Evolutionary conservation across 2,888 invertebrate species (phyloP).

Genomic region (Thymelicus lineola): DNA sequence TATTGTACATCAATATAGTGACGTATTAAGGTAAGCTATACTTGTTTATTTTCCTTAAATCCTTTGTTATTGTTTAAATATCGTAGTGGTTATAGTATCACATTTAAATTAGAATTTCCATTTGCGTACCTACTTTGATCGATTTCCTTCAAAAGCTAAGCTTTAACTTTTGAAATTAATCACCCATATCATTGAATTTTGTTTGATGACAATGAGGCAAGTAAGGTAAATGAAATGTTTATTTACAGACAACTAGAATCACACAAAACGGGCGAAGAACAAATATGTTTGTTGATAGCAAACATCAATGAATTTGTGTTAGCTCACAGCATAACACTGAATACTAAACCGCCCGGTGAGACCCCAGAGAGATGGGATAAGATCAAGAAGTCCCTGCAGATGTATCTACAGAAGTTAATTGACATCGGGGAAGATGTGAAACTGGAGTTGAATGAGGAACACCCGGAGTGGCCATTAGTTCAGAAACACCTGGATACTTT

Average conservation of each 20-base stretch:
- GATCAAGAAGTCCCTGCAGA: constrained; percentile 75
- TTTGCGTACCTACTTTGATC: too few relatives aligned
- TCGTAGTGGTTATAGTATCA: too few relatives aligned
- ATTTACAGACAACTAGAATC: constrained; percentile 71
- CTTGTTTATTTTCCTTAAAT: too few relatives aligned
- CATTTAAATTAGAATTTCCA: too few relatives aligned
- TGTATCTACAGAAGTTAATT: constrained; percentile 76
- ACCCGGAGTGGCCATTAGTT: constrained; percentile 70
- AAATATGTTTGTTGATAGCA: constrained; percentile 79
- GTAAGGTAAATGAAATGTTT: neutral
- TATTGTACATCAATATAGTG: constrained; percentile 80
- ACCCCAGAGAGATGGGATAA: constrained; percentile 80
- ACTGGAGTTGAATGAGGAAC: constrained; percentile 74
- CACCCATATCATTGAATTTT: neutral
- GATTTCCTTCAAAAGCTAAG: too few relatives aligned
- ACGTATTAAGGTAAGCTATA: constrained; percentile 70
- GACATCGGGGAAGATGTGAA: constrained; percentile 81
- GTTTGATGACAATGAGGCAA: neutral
- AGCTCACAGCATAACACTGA: constrained; percentile 80
- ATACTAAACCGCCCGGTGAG: constrained; percentile 79
- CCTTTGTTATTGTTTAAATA: too few relatives aligned
- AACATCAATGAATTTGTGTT: constrained; percentile 85
- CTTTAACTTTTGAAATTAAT: too few relatives aligned
- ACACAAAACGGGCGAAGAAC: constrained; percentile 66
- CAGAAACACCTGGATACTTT: constrained; percentile 78